Percentiles rank a stretch among this genome's conserved stretches.
phyloP scores from a whole-genome alignment of 1,140 invertebrate species.

The Telenomus remus region DNA sequence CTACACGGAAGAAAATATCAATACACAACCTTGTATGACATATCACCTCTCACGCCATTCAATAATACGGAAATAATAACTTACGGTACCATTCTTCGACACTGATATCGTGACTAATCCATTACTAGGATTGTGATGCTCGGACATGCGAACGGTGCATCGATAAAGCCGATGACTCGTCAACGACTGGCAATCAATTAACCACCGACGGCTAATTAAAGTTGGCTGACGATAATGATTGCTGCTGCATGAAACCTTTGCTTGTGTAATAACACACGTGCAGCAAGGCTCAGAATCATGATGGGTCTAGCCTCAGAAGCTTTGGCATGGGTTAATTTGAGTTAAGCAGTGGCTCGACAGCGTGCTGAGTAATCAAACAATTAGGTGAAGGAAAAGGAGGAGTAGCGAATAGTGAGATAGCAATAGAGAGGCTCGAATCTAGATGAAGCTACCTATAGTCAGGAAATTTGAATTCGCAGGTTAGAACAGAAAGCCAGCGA shows the following conservation, averaged over 20 bases:
- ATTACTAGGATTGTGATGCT: constrained; percentile 61
- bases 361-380: constrained; percentile 77
- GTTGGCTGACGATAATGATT: constrained; percentile 64
- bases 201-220: constrained; percentile 69
- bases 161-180: constrained; percentile 55
- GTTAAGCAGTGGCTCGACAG: constrained; percentile 70
- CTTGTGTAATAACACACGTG: constrained; percentile 54
- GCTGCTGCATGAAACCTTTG: constrained; percentile 52
- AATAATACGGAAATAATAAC: constrained; percentile 20
- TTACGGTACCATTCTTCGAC: constrained; percentile 23
- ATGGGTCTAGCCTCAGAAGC: constrained; percentile 57
- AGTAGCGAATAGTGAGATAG: constrained; percentile 35
- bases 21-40: constrained; percentile 8
- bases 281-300: constrained; percentile 52
- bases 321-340: constrained; percentile 68
- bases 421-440: constrained; percentile 49
- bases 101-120: constrained; percentile 48
- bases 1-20: neutral
- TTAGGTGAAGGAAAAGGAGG: constrained; percentile 65
- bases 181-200: constrained; percentile 69
- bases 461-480: constrained; percentile 62
- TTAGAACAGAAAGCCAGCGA: constrained; percentile 61
- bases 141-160: constrained; percentile 57
- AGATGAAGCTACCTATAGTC: constrained; percentile 52
- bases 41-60: constrained; percentile 20